Conservation (phyloP, 30 jellyfish, hydroid and myxozoan species). For the Aurelia coerulea region DNA sequence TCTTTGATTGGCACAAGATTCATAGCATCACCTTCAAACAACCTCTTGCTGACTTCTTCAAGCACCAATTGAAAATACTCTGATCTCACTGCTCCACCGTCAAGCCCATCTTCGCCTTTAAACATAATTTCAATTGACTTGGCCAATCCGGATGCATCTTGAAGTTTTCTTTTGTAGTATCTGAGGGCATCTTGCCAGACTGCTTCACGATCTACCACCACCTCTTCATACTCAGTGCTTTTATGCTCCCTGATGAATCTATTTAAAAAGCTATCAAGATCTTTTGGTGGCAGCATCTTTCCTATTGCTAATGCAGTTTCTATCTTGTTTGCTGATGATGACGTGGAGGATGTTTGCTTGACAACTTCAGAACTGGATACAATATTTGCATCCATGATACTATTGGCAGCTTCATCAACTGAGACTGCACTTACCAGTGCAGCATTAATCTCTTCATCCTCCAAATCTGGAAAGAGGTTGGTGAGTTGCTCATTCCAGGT, state of each 20-base stretch:
- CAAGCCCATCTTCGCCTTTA: conserved; percentile 24
- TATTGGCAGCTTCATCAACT: not conserved
- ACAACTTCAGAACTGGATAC: not conserved
- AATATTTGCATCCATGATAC: not conserved
- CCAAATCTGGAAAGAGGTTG: not conserved
- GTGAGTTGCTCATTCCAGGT: not conserved
- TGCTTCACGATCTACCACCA: conserved; percentile 13
- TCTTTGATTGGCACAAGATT: conserved; percentile 12
- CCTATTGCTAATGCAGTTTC: not conserved
- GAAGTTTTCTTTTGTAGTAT: conserved; percentile 1
- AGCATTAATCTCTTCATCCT: not conserved
- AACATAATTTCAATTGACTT: not conserved
- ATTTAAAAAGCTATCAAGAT: not conserved
- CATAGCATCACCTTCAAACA: conserved; percentile 20
- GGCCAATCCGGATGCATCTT: not conserved
- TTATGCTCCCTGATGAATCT: not conserved
- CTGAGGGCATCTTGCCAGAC: conserved; percentile 17
- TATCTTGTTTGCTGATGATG: not conserved
- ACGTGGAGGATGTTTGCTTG: too few relatives aligned
- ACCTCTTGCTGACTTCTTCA: conserved; percentile 7
- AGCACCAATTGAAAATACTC: conserved; percentile 10
- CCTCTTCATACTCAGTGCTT: not conserved
- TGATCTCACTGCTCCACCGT: conserved; percentile 27
- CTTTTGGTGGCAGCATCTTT: not conserved
- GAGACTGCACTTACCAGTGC: not conserved